Evolutionary conservation across 1,140 invertebrate genomes (phyloP).

Genomic region (Caenorhabditis brenneri): DNA sequence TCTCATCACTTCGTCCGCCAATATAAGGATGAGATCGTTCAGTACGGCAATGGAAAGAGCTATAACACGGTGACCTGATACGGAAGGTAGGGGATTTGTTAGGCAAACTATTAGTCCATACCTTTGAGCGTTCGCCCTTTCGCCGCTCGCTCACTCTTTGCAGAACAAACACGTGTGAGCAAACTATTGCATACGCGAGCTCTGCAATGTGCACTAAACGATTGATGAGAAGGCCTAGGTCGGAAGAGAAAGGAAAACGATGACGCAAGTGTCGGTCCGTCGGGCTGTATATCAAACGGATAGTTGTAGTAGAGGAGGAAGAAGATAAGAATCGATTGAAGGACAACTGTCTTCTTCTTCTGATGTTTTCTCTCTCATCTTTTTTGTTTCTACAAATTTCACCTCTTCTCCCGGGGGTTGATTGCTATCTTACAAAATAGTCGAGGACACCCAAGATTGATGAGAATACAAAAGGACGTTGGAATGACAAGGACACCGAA

Average conservation of each 20-base stretch:
- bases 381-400: constrained; percentile 36
- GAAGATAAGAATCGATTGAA: constrained; percentile 39
- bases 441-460: constrained; percentile 30
- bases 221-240: constrained; percentile 10
- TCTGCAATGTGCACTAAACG: constrained; percentile 29
- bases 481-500: neutral
- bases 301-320: neutral
- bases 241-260: neutral
- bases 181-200: neutral
- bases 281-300: constrained; percentile 39
- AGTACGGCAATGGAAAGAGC: constrained; percentile 39
- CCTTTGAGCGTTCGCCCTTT: constrained; percentile 25
- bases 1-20: constrained; percentile 28
- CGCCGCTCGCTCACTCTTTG: neutral
- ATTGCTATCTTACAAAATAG: constrained; percentile 32
- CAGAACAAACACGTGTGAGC: constrained; percentile 41
- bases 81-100: neutral
- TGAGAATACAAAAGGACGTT: constrained; percentile 4
- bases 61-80: neutral
- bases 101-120: constrained; percentile 19
- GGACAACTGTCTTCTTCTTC: constrained; percentile 20
- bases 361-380: neutral
- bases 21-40: constrained; percentile 30
- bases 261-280: constrained; percentile 20
- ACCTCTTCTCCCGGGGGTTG: neutral